Evolutionary conservation across 2,888 invertebrate species (phyloP).

Genomic region (Acrocyrtus sp.): DNA sequence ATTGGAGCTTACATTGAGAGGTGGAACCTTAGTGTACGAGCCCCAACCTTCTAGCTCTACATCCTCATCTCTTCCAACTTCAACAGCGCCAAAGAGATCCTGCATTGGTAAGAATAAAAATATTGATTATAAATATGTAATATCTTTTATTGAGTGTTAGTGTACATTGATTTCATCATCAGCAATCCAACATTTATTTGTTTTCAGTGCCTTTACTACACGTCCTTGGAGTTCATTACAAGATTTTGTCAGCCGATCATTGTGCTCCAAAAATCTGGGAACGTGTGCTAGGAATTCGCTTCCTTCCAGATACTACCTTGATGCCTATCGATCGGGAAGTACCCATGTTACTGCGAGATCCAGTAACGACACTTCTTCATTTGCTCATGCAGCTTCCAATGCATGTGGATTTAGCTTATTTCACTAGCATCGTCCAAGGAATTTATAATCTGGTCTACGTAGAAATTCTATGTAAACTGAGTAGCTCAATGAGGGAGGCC

Average conservation of each 20-base stretch:
- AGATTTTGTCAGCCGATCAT: slow-evolving; percentile 61
- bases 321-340: slow-evolving; percentile 71
- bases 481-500: slow-evolving; percentile 74
- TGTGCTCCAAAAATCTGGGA: slow-evolving; percentile 63
- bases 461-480: slow-evolving; percentile 85
- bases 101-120: slow-evolving; percentile 79
- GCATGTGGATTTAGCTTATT: slow-evolving; percentile 88
- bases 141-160: too few relatives aligned
- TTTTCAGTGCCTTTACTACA: slow-evolving; percentile 84
- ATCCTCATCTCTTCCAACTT: slow-evolving; percentile 63
- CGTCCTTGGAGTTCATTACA: slow-evolving; percentile 81
- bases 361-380: slow-evolving; percentile 85
- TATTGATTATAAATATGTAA: too few relatives aligned
- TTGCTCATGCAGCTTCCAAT: slow-evolving; percentile 86
- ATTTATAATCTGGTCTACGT: slow-evolving; percentile 90
- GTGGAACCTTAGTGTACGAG: slow-evolving; percentile 77
- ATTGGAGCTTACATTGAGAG: slow-evolving; percentile 89
- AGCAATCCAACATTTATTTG: too few relatives aligned
- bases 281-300: slow-evolving; percentile 62
- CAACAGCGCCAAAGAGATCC: slow-evolving; percentile 75
- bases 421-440: slow-evolving; percentile 85
- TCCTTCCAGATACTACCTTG: slow-evolving; percentile 63
- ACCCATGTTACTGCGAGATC: slow-evolving; percentile 88
- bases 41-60: slow-evolving; percentile 63
- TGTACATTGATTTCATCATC: slow-evolving; percentile 6